phyloP scores from a whole-genome alignment of 2,113 vertebrate species.

The Coptodon rendalli region DNA sequence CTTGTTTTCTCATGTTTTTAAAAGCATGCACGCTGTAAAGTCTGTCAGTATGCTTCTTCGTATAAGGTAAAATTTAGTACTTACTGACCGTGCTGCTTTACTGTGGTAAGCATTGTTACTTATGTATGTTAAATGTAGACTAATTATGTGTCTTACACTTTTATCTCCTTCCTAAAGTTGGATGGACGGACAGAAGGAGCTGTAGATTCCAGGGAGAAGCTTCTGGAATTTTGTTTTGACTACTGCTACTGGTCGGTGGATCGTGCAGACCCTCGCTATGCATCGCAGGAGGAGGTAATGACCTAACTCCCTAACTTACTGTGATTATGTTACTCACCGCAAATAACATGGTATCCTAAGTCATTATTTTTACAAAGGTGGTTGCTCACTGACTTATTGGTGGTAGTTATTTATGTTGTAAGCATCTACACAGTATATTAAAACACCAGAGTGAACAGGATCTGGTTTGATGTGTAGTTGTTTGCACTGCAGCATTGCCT shows the following conservation, averaged over 20 bases:
- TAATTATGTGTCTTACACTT: not conserved
- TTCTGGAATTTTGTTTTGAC: conserved; percentile 89
- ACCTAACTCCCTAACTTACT: not conserved
- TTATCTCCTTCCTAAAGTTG: conserved; percentile 65
- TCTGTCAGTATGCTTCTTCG: not conserved
- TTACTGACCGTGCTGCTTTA: not conserved
- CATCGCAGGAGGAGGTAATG: conserved; percentile 92
- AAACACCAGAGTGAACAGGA: not conserved
- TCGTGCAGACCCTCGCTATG: conserved; percentile 81
- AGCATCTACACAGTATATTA: not conserved
- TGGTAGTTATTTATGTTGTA: not conserved
- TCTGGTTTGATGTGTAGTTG: not conserved
- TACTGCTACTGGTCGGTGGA: conserved; percentile 97
- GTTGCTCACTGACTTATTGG: not conserved
- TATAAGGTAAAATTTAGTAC: not conserved
- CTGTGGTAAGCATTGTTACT: not conserved
- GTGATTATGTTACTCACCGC: not conserved
- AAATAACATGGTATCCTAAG: not conserved
- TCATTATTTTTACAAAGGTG: not conserved
- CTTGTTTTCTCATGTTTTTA: not conserved
- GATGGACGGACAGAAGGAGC: conserved; percentile 72
- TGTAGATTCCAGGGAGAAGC: conserved; percentile 83
- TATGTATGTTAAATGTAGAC: not conserved
- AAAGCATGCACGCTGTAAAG: not conserved
- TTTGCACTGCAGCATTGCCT: not conserved